Evolutionary conservation across 2,113 vertebrate genomes (phyloP).

Genomic region (Girardinichthys multiradiatus): DNA sequence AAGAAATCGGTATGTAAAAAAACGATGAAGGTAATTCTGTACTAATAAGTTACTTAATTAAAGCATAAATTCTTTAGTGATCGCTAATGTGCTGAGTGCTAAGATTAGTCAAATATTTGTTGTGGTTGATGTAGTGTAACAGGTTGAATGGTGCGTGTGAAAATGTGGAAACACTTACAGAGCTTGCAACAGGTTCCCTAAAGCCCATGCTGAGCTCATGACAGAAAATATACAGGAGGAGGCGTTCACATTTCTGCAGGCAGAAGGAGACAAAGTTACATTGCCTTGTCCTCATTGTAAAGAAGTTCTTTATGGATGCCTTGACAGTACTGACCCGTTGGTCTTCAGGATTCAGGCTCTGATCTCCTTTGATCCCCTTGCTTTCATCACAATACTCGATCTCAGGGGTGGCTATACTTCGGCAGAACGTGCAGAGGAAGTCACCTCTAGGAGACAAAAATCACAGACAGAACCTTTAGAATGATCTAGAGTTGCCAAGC

Average conservation of each 20-base stretch:
- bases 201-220: slow-evolving; percentile 97
- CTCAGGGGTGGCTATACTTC: slow-evolving; percentile 90
- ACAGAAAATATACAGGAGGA: slow-evolving; percentile 95
- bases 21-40: not conserved
- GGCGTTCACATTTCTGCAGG: slow-evolving; percentile 93
- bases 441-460: slow-evolving; percentile 86
- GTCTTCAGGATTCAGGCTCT: slow-evolving; percentile 88
- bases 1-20: no score
- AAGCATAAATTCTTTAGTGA: not conserved
- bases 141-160: not conserved
- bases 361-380: slow-evolving; percentile 85
- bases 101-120: not conserved
- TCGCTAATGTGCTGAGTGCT: not conserved
- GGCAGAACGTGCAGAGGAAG: slow-evolving; percentile 98
- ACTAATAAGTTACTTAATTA: not conserved
- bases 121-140: not conserved
- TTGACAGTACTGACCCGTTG: slow-evolving; percentile 83
- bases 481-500: not conserved
- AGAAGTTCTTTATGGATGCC: not conserved
- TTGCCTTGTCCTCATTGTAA: not conserved
- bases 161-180: slow-evolving; percentile 85
- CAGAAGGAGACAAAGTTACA: slow-evolving; percentile 39
- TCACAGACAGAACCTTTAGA: slow-evolving; percentile 6
- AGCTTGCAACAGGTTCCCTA: slow-evolving; percentile 91
- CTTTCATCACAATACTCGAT: slow-evolving; percentile 97